Evolutionary conservation across 92 coral and sea anemone genomes (phyloP).

Genomic region (Porites divaricata): DNA sequence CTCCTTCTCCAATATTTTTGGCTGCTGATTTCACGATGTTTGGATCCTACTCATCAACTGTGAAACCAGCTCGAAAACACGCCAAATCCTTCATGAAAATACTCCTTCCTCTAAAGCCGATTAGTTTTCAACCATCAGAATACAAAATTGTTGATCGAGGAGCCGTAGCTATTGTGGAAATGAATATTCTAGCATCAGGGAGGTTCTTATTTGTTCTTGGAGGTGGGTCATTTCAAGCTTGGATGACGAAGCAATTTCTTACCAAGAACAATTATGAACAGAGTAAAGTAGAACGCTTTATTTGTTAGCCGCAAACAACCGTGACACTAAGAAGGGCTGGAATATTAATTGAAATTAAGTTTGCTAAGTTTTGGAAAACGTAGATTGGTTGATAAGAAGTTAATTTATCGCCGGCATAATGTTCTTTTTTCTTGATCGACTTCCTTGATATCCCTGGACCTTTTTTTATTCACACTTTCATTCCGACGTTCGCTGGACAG

Average conservation of each 20-base stretch:
- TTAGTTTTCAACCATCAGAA: not conserved
- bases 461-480: too few species aligned
- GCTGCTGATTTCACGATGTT: not conserved
- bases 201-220: not conserved
- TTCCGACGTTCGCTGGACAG: too few species aligned
- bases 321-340: too few species aligned
- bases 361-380: too few species aligned
- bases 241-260: not conserved
- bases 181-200: not conserved
- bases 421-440: too few species aligned
- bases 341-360: too few species aligned
- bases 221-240: not conserved
- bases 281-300: not conserved
- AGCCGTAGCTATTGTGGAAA: constrained; percentile 10
- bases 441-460: too few species aligned
- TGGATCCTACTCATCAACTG: not conserved
- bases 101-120: not conserved
- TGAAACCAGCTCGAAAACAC: not conserved
- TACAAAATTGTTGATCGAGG: constrained; percentile 2
- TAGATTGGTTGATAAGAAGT: too few species aligned
- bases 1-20: not conserved
- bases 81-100: not conserved
- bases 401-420: too few species aligned
- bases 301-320: not conserved
- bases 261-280: not conserved